A percentile compares a stretch with the other conserved stretches of the same genome.
phyloP scores from a whole-genome alignment of 2,797 vertebrate genomes.

The Macroramphosus scolopax region DNA sequence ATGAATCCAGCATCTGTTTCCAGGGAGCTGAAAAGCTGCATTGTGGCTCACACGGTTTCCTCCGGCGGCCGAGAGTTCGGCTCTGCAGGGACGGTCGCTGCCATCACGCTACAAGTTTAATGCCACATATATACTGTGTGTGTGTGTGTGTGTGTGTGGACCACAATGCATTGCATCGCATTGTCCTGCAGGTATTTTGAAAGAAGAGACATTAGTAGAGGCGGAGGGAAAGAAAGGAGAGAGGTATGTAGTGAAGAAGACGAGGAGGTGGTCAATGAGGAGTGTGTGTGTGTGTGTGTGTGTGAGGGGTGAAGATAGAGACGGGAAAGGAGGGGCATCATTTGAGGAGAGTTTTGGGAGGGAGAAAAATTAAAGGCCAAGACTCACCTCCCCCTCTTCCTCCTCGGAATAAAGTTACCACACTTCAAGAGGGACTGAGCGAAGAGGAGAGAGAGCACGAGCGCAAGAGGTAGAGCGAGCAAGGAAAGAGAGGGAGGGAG shows the following conservation, averaged over 20 bases:
- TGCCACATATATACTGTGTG: too few relatives aligned
- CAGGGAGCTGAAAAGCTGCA: neutral
- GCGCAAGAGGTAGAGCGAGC: slow-evolving; percentile 31
- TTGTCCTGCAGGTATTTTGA: too few relatives aligned
- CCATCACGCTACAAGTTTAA: neutral
- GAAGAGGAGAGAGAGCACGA: slow-evolving; percentile 19
- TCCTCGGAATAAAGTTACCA: slow-evolving; percentile 63
- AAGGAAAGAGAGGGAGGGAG: slow-evolving; percentile 39
- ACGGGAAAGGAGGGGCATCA: slow-evolving; percentile 66
- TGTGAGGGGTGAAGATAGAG: slow-evolving; percentile 24
- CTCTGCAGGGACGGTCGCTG: neutral
- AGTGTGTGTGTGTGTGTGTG: slow-evolving; percentile 34
- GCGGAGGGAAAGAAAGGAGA: too few relatives aligned
- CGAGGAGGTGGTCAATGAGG: slow-evolving; percentile 62
- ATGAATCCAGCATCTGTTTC: too few relatives aligned
- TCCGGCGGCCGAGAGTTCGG: too few relatives aligned
- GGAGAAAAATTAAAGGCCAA: slow-evolving; percentile 45
- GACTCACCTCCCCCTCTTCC: slow-evolving; percentile 40
- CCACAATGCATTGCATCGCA: too few relatives aligned
- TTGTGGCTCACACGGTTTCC: slow-evolving; percentile 1
- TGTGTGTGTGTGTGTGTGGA: too few relatives aligned
- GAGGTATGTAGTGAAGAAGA: too few relatives aligned
- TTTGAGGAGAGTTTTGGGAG: slow-evolving; percentile 57
- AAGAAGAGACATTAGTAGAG: too few relatives aligned
- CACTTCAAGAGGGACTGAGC: slow-evolving; percentile 40